Evolutionary conservation across 2,888 invertebrate species (phyloP).

Genomic region (Cotesia congregata): DNA sequence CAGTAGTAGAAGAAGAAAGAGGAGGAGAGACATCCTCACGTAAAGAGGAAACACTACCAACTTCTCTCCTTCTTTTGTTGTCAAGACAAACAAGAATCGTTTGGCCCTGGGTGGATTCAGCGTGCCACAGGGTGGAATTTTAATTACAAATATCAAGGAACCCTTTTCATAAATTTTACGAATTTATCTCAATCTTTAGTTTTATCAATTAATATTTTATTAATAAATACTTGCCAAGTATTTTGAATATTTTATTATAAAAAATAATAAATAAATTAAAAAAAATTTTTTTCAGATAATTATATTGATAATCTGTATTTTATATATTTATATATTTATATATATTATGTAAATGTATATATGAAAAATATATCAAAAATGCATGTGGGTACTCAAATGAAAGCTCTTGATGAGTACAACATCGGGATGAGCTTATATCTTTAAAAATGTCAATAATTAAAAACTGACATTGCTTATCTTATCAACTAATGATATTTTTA

Average conservation of each 20-base stretch:
- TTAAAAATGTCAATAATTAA: too few relatives aligned
- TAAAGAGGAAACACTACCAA: constrained; percentile 44
- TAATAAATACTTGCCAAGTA: background rate
- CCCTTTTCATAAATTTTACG: constrained; percentile 39
- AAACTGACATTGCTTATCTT: too few relatives aligned
- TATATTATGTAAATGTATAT: too few relatives aligned
- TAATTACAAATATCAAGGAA: constrained; percentile 66
- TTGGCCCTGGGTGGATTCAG: constrained; percentile 58
- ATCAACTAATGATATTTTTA: too few relatives aligned
- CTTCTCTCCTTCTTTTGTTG: constrained; percentile 63
- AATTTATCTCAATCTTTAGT: constrained; percentile 15
- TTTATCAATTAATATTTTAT: background rate
- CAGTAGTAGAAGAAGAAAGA: background rate
- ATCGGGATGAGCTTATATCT: too few relatives aligned
- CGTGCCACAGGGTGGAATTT: constrained; percentile 62
- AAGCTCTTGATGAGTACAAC: too few relatives aligned
- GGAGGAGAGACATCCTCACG: background rate
- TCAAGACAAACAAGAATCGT: constrained; percentile 70
- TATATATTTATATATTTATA: too few relatives aligned
- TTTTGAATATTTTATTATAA: background rate
- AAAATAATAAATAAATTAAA: background rate
- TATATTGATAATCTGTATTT: too few relatives aligned
- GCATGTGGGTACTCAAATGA: too few relatives aligned
- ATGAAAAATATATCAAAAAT: too few relatives aligned
- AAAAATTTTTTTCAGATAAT: too few relatives aligned